These are phyloP conservation scores for Lophotriccus pileatus DNA, from an alignment of 2,797 vertebrate species.

Conservation along the genomic window DNA sequence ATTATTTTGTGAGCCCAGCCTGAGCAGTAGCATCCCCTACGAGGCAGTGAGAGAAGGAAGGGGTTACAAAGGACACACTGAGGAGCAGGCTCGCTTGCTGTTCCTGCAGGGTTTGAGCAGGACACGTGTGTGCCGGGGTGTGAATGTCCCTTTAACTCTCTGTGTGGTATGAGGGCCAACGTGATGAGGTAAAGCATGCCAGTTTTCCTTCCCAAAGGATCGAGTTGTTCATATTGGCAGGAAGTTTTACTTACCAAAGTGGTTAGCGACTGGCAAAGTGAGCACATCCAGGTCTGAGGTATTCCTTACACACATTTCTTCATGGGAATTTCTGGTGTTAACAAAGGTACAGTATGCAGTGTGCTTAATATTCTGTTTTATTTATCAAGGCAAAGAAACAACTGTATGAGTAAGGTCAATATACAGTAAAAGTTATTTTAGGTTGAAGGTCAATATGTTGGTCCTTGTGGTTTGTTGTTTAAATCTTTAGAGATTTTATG, in stretches of 20 bases:
- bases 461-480: slow-evolving; percentile 52
- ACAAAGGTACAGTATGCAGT: neutral
- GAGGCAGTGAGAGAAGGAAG: neutral
- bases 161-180: neutral
- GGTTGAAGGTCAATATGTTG: slow-evolving; percentile 15
- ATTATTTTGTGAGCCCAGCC: neutral
- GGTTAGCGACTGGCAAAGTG: slow-evolving; percentile 47
- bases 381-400: slow-evolving; percentile 41
- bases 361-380: slow-evolving; percentile 3
- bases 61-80: neutral
- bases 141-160: neutral
- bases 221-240: slow-evolving; percentile 29
- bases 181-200: neutral
- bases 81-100: neutral
- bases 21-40: neutral
- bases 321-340: slow-evolving; percentile 47
- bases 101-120: neutral
- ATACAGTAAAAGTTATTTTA: slow-evolving; percentile 40
- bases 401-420: slow-evolving; percentile 17
- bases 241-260: slow-evolving; percentile 68
- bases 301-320: slow-evolving; percentile 5
- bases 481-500: slow-evolving; percentile 40
- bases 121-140: rapidly evolving
- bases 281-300: slow-evolving; percentile 40
- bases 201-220: slow-evolving; percentile 30